phyloP scores from a whole-genome alignment of 2,888 invertebrate genomes.

The Girardia tigrina region DNA sequence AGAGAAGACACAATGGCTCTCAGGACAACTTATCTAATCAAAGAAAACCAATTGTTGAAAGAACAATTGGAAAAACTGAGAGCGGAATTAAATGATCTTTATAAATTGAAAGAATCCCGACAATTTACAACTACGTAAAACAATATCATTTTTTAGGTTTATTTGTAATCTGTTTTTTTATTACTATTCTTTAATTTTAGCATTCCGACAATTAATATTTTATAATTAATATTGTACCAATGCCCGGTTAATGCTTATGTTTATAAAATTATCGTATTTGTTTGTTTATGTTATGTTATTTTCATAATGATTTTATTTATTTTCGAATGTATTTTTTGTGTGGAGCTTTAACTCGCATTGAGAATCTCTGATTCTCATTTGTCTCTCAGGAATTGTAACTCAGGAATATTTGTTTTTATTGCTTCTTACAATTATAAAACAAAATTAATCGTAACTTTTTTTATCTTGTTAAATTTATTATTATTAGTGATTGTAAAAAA shows the following conservation, averaged over 20 bases:
- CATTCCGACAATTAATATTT: conserved; percentile 10
- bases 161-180: background rate
- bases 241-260: background rate
- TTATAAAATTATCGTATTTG: background rate
- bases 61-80: conserved; percentile 25
- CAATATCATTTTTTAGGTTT: background rate
- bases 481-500: background rate
- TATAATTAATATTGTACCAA: background rate
- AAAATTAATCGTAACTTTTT: background rate
- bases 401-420: background rate
- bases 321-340: conserved; percentile 9
- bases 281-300: conserved; percentile 9
- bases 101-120: conserved; percentile 13
- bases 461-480: background rate
- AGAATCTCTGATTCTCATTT: too few species aligned
- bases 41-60: conserved; percentile 31
- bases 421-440: too few species aligned
- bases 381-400: background rate
- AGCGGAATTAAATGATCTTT: conserved; percentile 8
- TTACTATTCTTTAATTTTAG: background rate
- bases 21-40: conserved; percentile 30
- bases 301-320: conserved; percentile 14
- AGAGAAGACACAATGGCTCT: conserved; percentile 33
- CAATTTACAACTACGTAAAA: background rate
- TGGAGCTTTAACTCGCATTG: background rate